Evolutionary conservation across 2,888 invertebrate species (phyloP).

Genomic region (Synanthedon tipuliformis): DNA sequence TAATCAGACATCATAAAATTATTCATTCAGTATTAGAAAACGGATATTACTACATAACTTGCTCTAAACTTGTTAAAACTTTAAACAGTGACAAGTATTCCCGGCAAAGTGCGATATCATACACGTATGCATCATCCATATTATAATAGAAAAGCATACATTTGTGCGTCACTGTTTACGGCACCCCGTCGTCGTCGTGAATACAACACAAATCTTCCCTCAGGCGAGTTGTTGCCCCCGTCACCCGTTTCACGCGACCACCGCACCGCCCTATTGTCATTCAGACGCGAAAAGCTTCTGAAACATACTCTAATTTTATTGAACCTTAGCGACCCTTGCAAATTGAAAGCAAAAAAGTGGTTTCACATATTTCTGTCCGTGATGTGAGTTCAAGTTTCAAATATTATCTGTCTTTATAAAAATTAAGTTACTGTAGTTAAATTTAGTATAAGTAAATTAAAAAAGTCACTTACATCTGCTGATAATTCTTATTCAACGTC

Average conservation of each 20-base stretch:
- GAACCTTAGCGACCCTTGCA: constrained; percentile 5
- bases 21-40: no score
- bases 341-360: no score
- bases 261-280: constrained; percentile 22
- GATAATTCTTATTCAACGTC: no score
- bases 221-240: constrained; percentile 17
- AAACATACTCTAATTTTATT: constrained; percentile 34
- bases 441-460: no score
- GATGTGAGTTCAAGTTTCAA: no score
- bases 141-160: constrained; percentile 9
- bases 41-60: no score
- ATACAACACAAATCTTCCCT: constrained; percentile 30
- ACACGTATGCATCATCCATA: background rate
- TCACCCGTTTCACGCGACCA: constrained; percentile 12
- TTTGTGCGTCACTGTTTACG: constrained; percentile 17
- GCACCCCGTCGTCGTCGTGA: constrained; percentile 18
- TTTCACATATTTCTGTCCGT: no score
- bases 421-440: no score
- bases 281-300: constrained; percentile 29
- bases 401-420: no score
- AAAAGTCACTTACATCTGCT: no score
- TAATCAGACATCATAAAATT: no score
- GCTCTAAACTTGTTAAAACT: no score
- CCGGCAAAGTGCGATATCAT: background rate
- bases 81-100: background rate